Evolutionary conservation across 2,888 invertebrate species (phyloP).

Genomic region (Chloromyia formosa): DNA sequence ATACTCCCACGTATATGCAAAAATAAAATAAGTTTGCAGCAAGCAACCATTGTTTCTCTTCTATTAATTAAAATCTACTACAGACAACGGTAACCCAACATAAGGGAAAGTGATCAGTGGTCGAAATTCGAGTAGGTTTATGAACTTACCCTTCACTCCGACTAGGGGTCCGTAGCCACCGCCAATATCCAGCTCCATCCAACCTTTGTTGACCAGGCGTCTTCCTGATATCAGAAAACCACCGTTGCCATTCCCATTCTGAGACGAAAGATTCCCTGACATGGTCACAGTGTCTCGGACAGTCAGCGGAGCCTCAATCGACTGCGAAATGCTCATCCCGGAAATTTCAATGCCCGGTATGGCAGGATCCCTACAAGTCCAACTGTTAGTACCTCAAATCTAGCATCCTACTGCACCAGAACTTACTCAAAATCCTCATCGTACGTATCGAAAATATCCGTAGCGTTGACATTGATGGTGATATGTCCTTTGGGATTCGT

Average conservation of each 20-base stretch:
- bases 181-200: constrained; percentile 86
- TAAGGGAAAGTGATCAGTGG: no score
- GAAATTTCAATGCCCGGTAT: constrained; percentile 87
- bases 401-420: constrained; percentile 26
- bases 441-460: constrained; percentile 89
- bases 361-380: constrained; percentile 61
- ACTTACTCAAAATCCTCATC: constrained; percentile 73
- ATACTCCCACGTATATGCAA: no score
- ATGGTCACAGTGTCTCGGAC: constrained; percentile 84
- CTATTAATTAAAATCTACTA: no score
- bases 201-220: constrained; percentile 82
- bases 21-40: no score
- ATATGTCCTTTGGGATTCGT: constrained; percentile 93
- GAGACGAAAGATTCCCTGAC: constrained; percentile 82
- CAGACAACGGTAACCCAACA: no score
- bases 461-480: constrained; percentile 89
- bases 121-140: no score
- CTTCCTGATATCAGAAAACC: constrained; percentile 81
- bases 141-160: constrained; percentile 73
- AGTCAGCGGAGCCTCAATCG: constrained; percentile 92
- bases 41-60: no score
- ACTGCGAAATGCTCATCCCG: constrained; percentile 92
- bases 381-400: constrained; percentile 57
- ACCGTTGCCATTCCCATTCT: constrained; percentile 82
- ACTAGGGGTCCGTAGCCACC: constrained; percentile 85